Evolutionary conservation across 2,797 vertebrate species (phyloP).

Genomic region (Tokudaia muenninki): DNA sequence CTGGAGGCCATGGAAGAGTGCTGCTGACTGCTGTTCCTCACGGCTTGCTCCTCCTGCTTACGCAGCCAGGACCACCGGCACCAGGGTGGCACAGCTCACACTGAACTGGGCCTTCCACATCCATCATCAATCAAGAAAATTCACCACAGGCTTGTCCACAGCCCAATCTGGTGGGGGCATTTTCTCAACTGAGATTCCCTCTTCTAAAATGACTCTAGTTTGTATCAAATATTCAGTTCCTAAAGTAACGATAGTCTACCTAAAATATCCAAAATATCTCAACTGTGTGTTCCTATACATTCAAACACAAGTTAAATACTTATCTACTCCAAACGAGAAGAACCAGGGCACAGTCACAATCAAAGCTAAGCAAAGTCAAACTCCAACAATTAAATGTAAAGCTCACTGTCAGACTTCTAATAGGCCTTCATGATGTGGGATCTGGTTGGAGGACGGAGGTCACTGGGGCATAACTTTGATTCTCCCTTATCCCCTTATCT

Average conservation of each 20-base stretch:
- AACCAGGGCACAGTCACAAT: not conserved
- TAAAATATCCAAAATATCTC: not conserved
- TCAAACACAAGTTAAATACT: not conserved
- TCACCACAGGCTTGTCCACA: not conserved
- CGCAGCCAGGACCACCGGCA: not conserved
- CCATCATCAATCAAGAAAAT: not conserved
- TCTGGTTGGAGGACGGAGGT: not conserved
- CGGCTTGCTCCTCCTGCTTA: not conserved
- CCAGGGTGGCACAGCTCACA: not conserved
- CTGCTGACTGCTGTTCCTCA: not conserved
- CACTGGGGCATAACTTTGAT: not conserved
- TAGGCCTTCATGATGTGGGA: not conserved
- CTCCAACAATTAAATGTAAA: not conserved
- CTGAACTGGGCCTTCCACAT: not conserved
- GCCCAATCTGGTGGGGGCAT: not conserved
- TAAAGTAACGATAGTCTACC: not conserved
- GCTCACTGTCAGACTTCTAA: not conserved
- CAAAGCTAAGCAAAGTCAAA: not conserved
- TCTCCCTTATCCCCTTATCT: too few relatives aligned
- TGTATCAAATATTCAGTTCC: not conserved
- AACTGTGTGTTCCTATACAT: not conserved
- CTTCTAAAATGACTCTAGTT: not conserved
- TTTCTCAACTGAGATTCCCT: not conserved
- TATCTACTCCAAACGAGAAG: not conserved
- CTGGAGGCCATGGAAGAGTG: too few relatives aligned